These are phyloP conservation scores for Drosophila meridionalis DNA, from an alignment of 2,888 invertebrate genomes.

Conservation along the genomic window DNA sequence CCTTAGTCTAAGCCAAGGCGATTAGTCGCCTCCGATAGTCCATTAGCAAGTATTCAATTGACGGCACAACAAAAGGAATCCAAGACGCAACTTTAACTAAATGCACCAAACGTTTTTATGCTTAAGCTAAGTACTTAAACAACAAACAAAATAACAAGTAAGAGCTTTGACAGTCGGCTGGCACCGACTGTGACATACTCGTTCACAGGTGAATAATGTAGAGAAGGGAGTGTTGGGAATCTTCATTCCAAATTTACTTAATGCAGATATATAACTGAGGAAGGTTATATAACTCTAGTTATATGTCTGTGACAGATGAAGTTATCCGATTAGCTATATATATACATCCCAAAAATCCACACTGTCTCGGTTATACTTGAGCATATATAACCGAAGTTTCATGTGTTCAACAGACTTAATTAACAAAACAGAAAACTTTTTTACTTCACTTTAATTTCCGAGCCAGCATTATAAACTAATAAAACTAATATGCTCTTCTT, in stretches of 20 bases:
- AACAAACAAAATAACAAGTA: background rate
- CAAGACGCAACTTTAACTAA: constrained; percentile 39
- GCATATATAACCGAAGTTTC: background rate
- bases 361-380: background rate
- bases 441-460: background rate
- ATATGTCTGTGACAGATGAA: background rate
- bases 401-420: background rate
- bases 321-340: background rate
- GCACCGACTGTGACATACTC: constrained; percentile 3
- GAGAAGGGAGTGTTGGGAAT: background rate
- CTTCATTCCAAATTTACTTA: background rate
- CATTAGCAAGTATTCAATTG: constrained; percentile 24
- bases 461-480: background rate
- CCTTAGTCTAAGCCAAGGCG: constrained; percentile 68
- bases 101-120: constrained; percentile 58
- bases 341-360: background rate
- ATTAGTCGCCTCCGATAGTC: constrained; percentile 48
- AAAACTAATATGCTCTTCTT: background rate
- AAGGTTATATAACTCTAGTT: no score
- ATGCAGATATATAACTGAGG: background rate
- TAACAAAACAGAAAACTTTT: background rate
- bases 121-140: constrained; percentile 42
- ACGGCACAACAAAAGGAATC: constrained; percentile 36
- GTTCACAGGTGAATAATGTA: background rate
- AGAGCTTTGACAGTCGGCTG: background rate